These are phyloP conservation scores for Saguinus oedipus DNA, from an alignment of 2,797 vertebrate species.

Conservation along the genomic window DNA sequence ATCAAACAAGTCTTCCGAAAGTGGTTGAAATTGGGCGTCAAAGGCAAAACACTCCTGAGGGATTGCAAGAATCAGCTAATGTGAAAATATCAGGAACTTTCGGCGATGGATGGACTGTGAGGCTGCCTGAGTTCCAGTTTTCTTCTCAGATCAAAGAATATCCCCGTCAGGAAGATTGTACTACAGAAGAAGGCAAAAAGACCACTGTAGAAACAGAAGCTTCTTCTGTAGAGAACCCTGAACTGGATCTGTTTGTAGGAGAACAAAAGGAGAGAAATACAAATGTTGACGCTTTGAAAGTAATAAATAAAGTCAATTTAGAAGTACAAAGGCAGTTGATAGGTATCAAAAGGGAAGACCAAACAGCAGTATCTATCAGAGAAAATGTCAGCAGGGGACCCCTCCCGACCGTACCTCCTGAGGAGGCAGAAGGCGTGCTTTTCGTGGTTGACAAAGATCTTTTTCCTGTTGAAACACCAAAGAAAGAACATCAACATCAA, in stretches of 20 bases:
- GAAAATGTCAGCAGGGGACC: background rate
- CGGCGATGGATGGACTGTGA: constrained; percentile 37
- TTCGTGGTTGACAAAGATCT: background rate
- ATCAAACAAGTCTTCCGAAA: background rate
- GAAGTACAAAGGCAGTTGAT: constrained; percentile 54
- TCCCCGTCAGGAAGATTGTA: background rate
- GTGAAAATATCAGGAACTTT: background rate
- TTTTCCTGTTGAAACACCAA: background rate
- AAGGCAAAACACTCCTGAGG: constrained; percentile 48
- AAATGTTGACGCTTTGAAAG: background rate
- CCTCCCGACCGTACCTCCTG: background rate
- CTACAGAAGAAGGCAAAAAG: constrained; percentile 66
- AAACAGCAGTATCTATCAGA: background rate
- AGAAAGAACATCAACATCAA: constrained; percentile 39
- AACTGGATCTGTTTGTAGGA: constrained; percentile 6
- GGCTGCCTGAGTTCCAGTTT: constrained; percentile 49
- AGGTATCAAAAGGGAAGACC: background rate
- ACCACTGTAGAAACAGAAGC: constrained; percentile 19
- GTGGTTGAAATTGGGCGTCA: constrained; percentile 7
- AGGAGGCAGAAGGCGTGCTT: constrained; percentile 39
- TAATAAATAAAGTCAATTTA: constrained; percentile 39
- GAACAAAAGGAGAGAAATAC: constrained; percentile 34
- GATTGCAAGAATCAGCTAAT: constrained; percentile 18
- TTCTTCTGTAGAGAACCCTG: constrained; percentile 18
- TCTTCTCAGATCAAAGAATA: constrained; percentile 53